These are phyloP conservation scores for Salminus brasiliensis DNA, from an alignment of 2,113 vertebrate species.

Conservation along the genomic window DNA sequence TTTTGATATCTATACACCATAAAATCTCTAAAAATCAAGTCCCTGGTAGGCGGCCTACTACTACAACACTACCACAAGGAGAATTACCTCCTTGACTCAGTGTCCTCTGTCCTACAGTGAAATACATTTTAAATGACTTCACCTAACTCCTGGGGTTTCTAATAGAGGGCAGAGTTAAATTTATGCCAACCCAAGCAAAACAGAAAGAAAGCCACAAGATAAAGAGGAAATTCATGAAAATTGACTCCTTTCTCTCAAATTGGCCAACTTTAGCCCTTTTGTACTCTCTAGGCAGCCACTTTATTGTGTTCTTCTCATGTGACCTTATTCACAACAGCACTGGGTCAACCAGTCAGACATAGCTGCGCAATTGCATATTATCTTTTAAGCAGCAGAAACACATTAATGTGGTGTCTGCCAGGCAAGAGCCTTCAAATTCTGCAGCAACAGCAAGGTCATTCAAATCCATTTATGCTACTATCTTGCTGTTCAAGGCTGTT, in stretches of 20 bases:
- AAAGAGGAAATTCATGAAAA: conserved; percentile 39
- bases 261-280: conserved; percentile 4
- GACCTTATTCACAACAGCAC: background rate
- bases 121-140: conserved; percentile 51
- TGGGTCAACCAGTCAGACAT: conserved; percentile 1
- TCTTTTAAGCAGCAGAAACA: conserved; percentile 8
- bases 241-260: conserved; percentile 18
- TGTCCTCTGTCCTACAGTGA: conserved; percentile 29
- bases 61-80: conserved; percentile 1
- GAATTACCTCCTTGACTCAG: conserved; percentile 13
- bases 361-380: conserved; percentile 22
- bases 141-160: conserved; percentile 71
- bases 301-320: background rate
- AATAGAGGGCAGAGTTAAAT: conserved; percentile 52
- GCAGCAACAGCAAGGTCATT: background rate
- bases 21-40: background rate
- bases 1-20: too few species aligned
- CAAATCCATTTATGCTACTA: background rate
- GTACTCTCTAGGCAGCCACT: background rate
- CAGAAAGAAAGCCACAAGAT: conserved; percentile 33
- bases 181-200: conserved; percentile 68
- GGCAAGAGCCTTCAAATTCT: background rate
- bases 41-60: background rate
- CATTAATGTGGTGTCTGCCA: conserved; percentile 13
- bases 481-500: background rate